Conservation (phyloP, 2,113 vertebrate genomes). For the Bujurquina vittata region DNA sequence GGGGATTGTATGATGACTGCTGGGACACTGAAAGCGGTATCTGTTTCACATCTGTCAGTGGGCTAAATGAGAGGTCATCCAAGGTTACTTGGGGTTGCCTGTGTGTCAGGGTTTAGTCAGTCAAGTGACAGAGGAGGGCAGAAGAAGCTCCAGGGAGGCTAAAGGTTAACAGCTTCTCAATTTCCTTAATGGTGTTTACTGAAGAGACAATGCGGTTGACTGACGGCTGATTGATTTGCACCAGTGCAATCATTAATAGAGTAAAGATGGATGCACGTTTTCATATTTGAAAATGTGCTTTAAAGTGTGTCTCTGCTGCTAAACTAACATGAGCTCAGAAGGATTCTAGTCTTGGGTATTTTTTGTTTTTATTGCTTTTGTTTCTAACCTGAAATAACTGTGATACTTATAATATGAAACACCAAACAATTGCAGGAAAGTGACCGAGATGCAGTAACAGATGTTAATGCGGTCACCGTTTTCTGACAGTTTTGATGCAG, state of each 20-base stretch:
- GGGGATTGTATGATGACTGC: neutral
- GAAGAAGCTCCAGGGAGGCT: slow-evolving; percentile 29
- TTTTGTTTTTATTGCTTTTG: neutral
- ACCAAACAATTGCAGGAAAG: slow-evolving; percentile 44
- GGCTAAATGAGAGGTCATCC: slow-evolving; percentile 36
- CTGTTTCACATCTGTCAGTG: slow-evolving; percentile 36
- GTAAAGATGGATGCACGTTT: neutral
- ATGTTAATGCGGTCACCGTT: neutral
- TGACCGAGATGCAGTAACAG: neutral
- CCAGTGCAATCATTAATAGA: neutral
- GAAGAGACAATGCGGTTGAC: neutral
- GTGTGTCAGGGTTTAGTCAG: slow-evolving; percentile 30
- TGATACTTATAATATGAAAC: neutral
- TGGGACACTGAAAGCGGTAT: slow-evolving; percentile 17
- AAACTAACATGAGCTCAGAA: neutral
- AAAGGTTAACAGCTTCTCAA: slow-evolving; percentile 57
- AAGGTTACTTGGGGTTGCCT: slow-evolving; percentile 43
- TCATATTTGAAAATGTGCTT: neutral
- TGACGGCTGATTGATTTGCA: neutral
- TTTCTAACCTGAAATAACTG: neutral
- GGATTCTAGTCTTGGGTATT: neutral
- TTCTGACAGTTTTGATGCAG: neutral
- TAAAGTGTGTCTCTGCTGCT: neutral
- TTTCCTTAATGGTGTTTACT: slow-evolving; percentile 53
- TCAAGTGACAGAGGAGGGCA: slow-evolving; percentile 33